These are phyloP conservation scores for Gymnocephalus cernua DNA, from an alignment of 2,113 vertebrate genomes.

Conservation along the genomic window DNA sequence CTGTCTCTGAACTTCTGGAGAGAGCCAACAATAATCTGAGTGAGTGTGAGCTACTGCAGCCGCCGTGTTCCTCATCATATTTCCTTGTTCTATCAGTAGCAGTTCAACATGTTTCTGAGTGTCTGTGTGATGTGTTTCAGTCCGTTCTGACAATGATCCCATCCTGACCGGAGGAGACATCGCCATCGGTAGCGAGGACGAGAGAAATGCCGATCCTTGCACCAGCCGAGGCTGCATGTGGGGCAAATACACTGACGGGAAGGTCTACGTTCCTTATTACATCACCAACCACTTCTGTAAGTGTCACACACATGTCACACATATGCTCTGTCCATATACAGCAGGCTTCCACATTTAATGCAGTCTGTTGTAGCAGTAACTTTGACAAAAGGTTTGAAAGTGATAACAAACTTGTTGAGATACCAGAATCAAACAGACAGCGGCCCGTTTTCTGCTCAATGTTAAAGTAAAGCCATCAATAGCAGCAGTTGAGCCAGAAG, in stretches of 20 bases:
- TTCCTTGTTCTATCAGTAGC: not conserved
- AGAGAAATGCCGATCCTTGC: conserved; percentile 77
- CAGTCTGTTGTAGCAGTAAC: not conserved
- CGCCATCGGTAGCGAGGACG: conserved; percentile 48
- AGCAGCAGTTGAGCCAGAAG: too few relatives aligned
- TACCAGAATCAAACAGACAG: too few relatives aligned
- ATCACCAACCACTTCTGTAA: conserved; percentile 75
- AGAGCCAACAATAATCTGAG: conserved; percentile 64
- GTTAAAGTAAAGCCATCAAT: too few relatives aligned
- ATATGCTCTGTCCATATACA: not conserved
- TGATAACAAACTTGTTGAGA: too few relatives aligned
- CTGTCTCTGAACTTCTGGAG: conserved; percentile 63
- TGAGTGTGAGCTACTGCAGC: conserved; percentile 38
- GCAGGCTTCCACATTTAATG: not conserved
- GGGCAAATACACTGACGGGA: conserved; percentile 63
- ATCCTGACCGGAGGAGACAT: conserved; percentile 61
- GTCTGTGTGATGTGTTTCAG: conserved; percentile 13
- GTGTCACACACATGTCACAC: conserved; percentile 16
- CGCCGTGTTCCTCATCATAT: too few relatives aligned
- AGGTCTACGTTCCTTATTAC: conserved; percentile 75
- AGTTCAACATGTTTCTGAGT: not conserved
- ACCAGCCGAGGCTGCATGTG: conserved; percentile 66
- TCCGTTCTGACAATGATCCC: conserved; percentile 36
- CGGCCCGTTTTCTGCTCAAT: too few relatives aligned
- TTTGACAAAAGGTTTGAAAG: not conserved